Conservation (phyloP, 2,888 invertebrate genomes). For the Caradrina kadenii region DNA sequence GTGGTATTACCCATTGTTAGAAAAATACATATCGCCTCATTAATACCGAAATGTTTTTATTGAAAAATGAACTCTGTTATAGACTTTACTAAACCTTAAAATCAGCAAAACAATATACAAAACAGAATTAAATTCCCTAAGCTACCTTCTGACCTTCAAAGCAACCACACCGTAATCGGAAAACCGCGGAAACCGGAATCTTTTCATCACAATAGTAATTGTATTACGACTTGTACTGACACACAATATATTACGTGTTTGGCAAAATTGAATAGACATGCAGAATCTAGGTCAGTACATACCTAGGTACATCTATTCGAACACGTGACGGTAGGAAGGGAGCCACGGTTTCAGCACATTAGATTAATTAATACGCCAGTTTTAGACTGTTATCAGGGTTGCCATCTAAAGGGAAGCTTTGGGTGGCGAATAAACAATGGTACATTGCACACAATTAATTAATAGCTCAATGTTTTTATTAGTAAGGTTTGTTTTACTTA, state of each 20-base stretch:
- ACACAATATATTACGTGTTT: slow-evolving; percentile 51
- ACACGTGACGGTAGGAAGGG: slow-evolving; percentile 54
- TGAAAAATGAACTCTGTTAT: too few species aligned
- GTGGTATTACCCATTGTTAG: too few species aligned
- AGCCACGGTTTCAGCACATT: slow-evolving; percentile 69
- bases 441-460: slow-evolving; percentile 13
- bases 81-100: background rate
- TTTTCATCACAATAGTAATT: slow-evolving; percentile 52
- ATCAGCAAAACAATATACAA: background rate
- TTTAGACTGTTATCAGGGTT: slow-evolving; percentile 55
- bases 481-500: background rate
- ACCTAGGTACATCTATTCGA: slow-evolving; percentile 55
- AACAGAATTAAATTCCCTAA: background rate
- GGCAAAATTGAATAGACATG: slow-evolving; percentile 67
- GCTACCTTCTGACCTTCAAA: slow-evolving; percentile 10
- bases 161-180: background rate
- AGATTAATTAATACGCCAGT: slow-evolving; percentile 75
- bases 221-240: slow-evolving; percentile 39
- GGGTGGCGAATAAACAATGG: slow-evolving; percentile 18
- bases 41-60: too few species aligned
- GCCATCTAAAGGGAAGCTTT: slow-evolving; percentile 34
- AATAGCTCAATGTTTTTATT: slow-evolving; percentile 13
- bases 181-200: slow-evolving; percentile 20
- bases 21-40: too few species aligned
- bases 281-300: slow-evolving; percentile 64